Percentiles rank a stretch among this genome's conserved stretches.
Conservation (phyloP, 2,888 invertebrate species). For the Neoascia interrupta region DNA sequence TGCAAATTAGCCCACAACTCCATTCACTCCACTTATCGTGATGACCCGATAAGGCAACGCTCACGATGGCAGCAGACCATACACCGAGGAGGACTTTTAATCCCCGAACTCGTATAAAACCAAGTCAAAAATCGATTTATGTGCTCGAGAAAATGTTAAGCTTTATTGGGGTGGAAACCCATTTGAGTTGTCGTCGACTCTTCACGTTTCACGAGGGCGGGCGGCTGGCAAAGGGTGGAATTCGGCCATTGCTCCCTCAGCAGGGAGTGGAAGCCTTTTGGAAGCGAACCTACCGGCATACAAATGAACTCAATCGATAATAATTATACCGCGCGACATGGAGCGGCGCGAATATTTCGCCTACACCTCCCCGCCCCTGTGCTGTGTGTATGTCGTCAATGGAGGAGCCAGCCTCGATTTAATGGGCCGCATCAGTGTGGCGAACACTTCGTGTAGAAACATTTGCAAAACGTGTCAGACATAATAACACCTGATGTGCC, state of each 20-base stretch:
- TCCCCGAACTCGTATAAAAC: slow-evolving; percentile 43
- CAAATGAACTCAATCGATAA: slow-evolving; percentile 65
- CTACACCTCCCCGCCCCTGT: background rate
- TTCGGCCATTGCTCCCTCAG: slow-evolving; percentile 50
- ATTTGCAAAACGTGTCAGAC: slow-evolving; percentile 67
- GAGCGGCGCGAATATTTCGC: slow-evolving; percentile 13
- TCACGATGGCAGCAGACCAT: slow-evolving; percentile 11
- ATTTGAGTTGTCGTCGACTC: slow-evolving; percentile 45
- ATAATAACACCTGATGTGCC: slow-evolving; percentile 61
- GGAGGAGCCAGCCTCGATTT: slow-evolving; percentile 28
- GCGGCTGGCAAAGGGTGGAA: slow-evolving; percentile 2
- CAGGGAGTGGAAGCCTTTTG: slow-evolving; percentile 19
- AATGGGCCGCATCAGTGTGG: slow-evolving; percentile 44
- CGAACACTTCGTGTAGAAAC: slow-evolving; percentile 56
- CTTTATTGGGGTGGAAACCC: slow-evolving; percentile 60
- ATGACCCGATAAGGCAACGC: slow-evolving; percentile 54
- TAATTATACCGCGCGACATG: slow-evolving; percentile 47
- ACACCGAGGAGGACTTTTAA: slow-evolving; percentile 20
- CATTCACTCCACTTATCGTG: slow-evolving; percentile 4
- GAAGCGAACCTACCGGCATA: slow-evolving; percentile 51
- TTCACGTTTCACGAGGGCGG: background rate
- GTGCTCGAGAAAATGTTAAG: slow-evolving; percentile 52
- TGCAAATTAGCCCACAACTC: slow-evolving; percentile 45
- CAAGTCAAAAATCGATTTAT: slow-evolving; percentile 64
- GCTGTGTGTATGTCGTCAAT: slow-evolving; percentile 19